phyloP scores from a whole-genome alignment of 2,888 invertebrate genomes.

The Drosophila mercatorum region DNA sequence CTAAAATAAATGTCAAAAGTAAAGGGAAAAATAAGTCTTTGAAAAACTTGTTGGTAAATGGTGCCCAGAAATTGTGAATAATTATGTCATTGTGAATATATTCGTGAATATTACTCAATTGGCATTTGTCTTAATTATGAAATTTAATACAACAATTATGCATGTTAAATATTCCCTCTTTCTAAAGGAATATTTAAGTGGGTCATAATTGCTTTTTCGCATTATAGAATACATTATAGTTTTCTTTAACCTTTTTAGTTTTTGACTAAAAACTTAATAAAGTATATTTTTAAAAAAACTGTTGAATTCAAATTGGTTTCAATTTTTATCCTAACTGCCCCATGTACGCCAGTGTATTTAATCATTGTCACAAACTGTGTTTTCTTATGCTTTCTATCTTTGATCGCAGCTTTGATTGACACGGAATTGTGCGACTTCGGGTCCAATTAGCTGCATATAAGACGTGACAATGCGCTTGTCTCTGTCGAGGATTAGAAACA shows the following conservation, averaged over 20 bases:
- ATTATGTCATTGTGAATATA: neutral
- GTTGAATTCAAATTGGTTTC: too few relatives aligned
- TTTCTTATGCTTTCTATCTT: neutral
- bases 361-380: conserved; percentile 4
- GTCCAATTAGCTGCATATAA: conserved; percentile 74
- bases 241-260: too few relatives aligned
- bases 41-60: conserved; percentile 2
- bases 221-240: neutral
- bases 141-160: neutral
- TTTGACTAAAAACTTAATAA: too few relatives aligned
- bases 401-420: conserved; percentile 41
- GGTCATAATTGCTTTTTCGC: neutral
- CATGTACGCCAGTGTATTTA: neutral
- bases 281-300: too few relatives aligned
- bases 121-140: neutral
- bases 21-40: neutral
- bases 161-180: neutral
- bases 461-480: conserved; percentile 60
- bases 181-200: neutral
- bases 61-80: conserved; percentile 11
- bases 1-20: conserved; percentile 8
- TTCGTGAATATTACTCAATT: neutral
- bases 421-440: conserved; percentile 47
- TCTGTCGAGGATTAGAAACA: conserved; percentile 46
- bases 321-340: too few relatives aligned